Evolutionary conservation across 2,888 invertebrate species (phyloP).

Genomic region (Hypena proboscidalis): DNA sequence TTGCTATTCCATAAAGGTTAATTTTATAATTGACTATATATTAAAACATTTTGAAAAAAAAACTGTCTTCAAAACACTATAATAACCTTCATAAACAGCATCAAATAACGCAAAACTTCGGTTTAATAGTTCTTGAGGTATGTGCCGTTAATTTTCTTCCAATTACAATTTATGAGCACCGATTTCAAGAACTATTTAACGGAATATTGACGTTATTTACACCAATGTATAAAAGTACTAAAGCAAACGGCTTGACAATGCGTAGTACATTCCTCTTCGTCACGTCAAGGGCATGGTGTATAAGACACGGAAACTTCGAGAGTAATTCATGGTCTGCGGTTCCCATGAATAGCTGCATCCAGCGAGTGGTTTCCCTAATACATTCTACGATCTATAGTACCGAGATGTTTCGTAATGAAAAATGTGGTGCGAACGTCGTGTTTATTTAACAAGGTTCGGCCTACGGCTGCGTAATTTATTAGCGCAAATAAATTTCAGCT

Average conservation of each 20-base stretch:
- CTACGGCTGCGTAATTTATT: conserved; percentile 68
- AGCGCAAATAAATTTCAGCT: conserved; percentile 73
- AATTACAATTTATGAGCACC: too few species aligned
- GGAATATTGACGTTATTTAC: too few species aligned
- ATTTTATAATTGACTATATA: too few species aligned
- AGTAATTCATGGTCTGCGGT: conserved; percentile 53
- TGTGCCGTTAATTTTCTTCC: too few species aligned
- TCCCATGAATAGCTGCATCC: conserved; percentile 54
- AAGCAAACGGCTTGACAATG: conserved; percentile 43
- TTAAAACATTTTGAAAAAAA: too few species aligned
- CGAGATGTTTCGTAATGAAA: conserved; percentile 63
- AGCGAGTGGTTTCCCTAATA: conserved; percentile 33
- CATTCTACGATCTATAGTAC: conserved; percentile 45
- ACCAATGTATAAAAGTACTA: conserved; percentile 4
- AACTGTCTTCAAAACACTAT: too few species aligned
- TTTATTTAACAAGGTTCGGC: conserved; percentile 71
- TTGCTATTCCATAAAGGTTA: too few species aligned
- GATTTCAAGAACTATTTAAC: too few species aligned
- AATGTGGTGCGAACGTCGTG: conserved; percentile 73
- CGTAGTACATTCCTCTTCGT: conserved; percentile 44
- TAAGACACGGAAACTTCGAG: conserved; percentile 47
- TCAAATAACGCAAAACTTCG: too few species aligned
- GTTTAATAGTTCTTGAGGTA: too few species aligned
- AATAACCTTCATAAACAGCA: too few species aligned
- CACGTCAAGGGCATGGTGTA: conserved; percentile 30